Evolutionary conservation across 2,888 invertebrate genomes (phyloP).

Genomic region (Tipula lateralis): DNA sequence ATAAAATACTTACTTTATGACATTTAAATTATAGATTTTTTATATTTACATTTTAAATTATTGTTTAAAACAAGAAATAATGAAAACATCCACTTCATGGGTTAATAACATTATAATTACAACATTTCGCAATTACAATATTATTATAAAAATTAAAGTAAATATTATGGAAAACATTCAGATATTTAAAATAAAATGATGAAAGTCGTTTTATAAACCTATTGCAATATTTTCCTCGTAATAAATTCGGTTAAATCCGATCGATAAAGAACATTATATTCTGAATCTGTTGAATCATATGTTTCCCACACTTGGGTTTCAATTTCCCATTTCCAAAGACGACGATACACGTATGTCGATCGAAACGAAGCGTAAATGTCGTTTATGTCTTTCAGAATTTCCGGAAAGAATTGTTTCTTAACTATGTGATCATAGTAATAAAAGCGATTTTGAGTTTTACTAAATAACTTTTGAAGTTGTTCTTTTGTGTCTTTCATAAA

Average conservation of each 20-base stretch:
- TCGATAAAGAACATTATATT: conserved; percentile 35
- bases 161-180: neutral
- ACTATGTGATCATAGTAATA: conserved; percentile 42
- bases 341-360: conserved; percentile 41
- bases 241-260: conserved; percentile 36
- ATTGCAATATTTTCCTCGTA: conserved; percentile 25
- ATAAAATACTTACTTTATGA: no score
- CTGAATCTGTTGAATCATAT: conserved; percentile 34
- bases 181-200: neutral
- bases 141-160: no score
- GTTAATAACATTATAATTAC: no score
- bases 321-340: conserved; percentile 47
- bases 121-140: no score
- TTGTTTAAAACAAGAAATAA: no score
- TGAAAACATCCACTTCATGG: no score
- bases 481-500: conserved; percentile 43
- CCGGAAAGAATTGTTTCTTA: conserved; percentile 38
- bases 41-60: no score
- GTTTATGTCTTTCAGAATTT: conserved; percentile 37
- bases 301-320: conserved; percentile 44
- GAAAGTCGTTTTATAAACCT: neutral
- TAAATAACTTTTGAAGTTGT: conserved; percentile 40
- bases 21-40: no score
- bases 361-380: conserved; percentile 44
- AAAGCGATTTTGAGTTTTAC: conserved; percentile 39